phyloP scores from a whole-genome alignment of 2,888 invertebrate species.

The Acanthacorydalis orientalis region DNA sequence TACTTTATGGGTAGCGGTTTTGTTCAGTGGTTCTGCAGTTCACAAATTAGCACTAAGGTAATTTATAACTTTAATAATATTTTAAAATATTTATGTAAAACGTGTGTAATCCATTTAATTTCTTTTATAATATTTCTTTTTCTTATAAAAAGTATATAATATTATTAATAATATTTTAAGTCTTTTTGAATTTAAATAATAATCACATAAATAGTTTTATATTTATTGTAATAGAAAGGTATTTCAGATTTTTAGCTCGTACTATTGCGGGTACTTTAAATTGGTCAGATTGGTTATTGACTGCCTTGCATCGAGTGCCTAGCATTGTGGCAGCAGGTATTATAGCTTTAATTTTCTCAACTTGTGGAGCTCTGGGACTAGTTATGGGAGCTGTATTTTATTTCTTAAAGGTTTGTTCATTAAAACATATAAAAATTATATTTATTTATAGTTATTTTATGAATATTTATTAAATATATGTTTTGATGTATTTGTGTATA shows the following conservation, averaged over 20 bases:
- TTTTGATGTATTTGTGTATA: constrained; percentile 15
- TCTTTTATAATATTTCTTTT: too few species aligned
- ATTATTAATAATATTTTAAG: too few species aligned
- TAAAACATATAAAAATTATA: not conserved
- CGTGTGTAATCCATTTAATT: too few species aligned
- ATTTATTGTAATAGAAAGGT: too few species aligned
- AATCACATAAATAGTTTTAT: too few species aligned
- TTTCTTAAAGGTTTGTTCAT: constrained; percentile 39
- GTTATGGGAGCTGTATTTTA: constrained; percentile 47
- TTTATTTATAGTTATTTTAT: constrained; percentile 3
- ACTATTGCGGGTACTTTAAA: constrained; percentile 27
- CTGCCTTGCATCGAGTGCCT: constrained; percentile 51
- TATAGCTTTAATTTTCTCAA: constrained; percentile 41
- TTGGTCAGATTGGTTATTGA: constrained; percentile 45
- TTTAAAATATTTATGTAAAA: too few species aligned
- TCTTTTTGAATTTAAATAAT: too few species aligned
- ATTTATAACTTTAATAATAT: constrained; percentile 7
- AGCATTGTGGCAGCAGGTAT: constrained; percentile 45
- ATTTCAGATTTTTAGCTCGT: constrained; percentile 32
- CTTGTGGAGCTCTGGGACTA: constrained; percentile 61
- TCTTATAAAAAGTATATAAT: too few species aligned
- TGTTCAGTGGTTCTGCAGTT: constrained; percentile 51
- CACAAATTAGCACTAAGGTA: constrained; percentile 50
- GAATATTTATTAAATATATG: not conserved
- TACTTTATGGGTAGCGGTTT: constrained; percentile 34